phyloP scores from a whole-genome alignment of 2,113 vertebrate genomes.

The Scophthalmus maximus region DNA sequence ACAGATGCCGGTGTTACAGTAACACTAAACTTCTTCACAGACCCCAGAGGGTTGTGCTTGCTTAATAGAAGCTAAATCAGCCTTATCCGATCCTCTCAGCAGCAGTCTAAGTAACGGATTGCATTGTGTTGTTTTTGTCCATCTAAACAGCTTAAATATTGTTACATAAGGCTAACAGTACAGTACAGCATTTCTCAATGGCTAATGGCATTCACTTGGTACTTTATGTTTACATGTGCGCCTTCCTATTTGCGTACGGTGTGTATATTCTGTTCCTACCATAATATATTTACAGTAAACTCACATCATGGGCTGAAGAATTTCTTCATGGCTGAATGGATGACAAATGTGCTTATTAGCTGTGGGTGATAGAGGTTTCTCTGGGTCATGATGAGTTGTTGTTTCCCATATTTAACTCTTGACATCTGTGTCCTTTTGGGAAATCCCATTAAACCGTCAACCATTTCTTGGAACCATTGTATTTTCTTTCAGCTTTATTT shows the following conservation, averaged over 20 bases:
- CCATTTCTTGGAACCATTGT: not conserved
- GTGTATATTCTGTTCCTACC: not conserved
- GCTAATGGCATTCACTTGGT: slow-evolving; percentile 1
- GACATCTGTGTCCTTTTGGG: slow-evolving; percentile 11
- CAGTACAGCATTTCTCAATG: slow-evolving; percentile 27
- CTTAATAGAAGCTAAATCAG: slow-evolving; percentile 53
- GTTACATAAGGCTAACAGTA: slow-evolving; percentile 48
- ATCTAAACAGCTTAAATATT: slow-evolving; percentile 46
- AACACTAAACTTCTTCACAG: slow-evolving; percentile 37
- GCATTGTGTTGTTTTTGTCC: slow-evolving; percentile 53
- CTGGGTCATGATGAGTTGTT: not conserved
- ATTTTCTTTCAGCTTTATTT: not conserved
- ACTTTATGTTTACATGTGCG: slow-evolving; percentile 32
- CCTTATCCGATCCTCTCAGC: slow-evolving; percentile 58
- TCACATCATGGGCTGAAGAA: not conserved
- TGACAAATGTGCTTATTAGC: slow-evolving; percentile 1
- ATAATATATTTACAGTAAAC: slow-evolving; percentile 21
- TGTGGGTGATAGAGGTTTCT: slow-evolving; percentile 4
- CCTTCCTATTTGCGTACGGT: not conserved
- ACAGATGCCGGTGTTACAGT: not conserved
- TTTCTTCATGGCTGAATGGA: slow-evolving; percentile 12
- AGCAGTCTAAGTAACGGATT: slow-evolving; percentile 52
- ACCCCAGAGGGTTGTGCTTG: slow-evolving; percentile 30
- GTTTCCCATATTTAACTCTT: too few species aligned
- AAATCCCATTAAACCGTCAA: not conserved